Percentiles rank a stretch among this genome's conserved stretches.
phyloP scores from a whole-genome alignment of 2,797 vertebrate genomes.

The Macrochelys suwanniensis region DNA sequence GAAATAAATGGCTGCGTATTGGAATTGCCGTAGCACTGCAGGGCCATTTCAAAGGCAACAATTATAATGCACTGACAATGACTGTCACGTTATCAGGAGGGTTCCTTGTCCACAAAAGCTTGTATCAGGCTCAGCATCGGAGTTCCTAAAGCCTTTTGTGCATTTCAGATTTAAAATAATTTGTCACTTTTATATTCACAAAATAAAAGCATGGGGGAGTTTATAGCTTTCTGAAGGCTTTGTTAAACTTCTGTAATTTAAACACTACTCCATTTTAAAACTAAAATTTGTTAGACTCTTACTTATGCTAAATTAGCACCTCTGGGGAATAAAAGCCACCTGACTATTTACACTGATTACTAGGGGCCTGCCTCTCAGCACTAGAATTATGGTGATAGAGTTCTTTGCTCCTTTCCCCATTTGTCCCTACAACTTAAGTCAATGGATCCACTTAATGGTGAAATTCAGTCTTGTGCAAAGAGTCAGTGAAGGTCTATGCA shows the following conservation, averaged over 20 bases:
- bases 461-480: neutral
- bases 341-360: neutral
- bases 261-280: neutral
- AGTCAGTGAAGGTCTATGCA: neutral
- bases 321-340: neutral
- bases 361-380: neutral
- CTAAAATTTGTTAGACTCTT: constrained; percentile 8
- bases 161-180: neutral
- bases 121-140: neutral
- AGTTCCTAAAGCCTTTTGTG: neutral
- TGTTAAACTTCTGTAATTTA: neutral
- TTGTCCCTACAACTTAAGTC: neutral
- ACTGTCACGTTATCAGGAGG: neutral
- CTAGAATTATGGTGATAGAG: neutral
- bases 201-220: neutral
- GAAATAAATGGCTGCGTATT: neutral
- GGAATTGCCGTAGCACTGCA: neutral
- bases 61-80: neutral
- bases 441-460: neutral
- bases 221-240: neutral
- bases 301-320: neutral
- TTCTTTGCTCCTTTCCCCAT: neutral
- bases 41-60: neutral
- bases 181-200: neutral
- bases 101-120: neutral